phyloP scores from a whole-genome alignment of 2,113 vertebrate genomes.

The Thinocorus orbignyianus region DNA sequence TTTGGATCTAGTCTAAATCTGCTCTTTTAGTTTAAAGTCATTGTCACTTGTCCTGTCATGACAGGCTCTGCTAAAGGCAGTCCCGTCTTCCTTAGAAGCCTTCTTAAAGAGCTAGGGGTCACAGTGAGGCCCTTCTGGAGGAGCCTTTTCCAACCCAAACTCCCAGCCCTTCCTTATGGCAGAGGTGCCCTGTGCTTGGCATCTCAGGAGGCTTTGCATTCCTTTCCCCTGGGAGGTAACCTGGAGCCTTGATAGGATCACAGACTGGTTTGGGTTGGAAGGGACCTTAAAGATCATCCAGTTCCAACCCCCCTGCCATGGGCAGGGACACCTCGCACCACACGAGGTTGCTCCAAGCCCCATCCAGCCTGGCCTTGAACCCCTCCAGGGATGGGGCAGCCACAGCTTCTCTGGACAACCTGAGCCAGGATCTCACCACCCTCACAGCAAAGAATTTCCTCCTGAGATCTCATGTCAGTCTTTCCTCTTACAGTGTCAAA shows the following conservation, averaged over 20 bases:
- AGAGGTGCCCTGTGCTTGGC: background rate
- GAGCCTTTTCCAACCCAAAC: background rate
- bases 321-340: background rate
- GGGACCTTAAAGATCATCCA: background rate
- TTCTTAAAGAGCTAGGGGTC: background rate
- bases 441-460: background rate
- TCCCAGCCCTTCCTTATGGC: background rate
- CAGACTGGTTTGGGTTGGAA: background rate
- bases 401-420: background rate
- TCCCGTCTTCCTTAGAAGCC: background rate
- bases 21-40: background rate
- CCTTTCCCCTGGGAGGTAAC: background rate
- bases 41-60: rapidly evolving
- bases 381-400: background rate
- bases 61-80: background rate
- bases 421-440: background rate
- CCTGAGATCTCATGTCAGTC: background rate
- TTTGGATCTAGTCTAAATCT: rapidly evolving
- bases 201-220: background rate
- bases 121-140: background rate
- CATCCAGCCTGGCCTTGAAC: background rate
- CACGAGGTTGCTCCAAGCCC: background rate
- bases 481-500: too few relatives aligned
- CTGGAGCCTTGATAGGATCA: background rate
- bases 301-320: background rate